These are phyloP conservation scores for Drosophila planitibia DNA, from an alignment of 2,888 invertebrate genomes.

Conservation along the genomic window DNA sequence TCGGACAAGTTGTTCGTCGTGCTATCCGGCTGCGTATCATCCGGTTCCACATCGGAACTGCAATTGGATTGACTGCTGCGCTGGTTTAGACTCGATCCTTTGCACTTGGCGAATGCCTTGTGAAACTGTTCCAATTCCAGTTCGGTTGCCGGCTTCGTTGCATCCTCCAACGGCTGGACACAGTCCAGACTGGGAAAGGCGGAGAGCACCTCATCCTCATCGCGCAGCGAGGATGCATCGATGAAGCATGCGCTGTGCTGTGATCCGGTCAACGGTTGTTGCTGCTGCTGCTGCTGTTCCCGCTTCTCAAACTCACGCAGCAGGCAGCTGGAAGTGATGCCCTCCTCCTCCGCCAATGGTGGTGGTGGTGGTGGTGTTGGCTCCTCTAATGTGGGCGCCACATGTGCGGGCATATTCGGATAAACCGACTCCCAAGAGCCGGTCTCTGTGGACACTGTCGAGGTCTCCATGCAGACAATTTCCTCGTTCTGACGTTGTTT, in stretches of 20 bases:
- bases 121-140: constrained; percentile 83
- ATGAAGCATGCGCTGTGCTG: constrained; percentile 89
- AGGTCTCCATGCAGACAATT: constrained; percentile 88
- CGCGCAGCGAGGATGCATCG: constrained; percentile 91
- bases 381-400: constrained; percentile 3
- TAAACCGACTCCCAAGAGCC: constrained; percentile 89
- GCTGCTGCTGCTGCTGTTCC: constrained; percentile 70
- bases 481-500: constrained; percentile 88
- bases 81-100: constrained; percentile 54
- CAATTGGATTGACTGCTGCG: constrained; percentile 61
- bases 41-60: constrained; percentile 73
- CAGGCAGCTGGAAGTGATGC: constrained; percentile 70
- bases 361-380: constrained; percentile 2
- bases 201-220: constrained; percentile 87
- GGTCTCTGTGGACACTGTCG: constrained; percentile 88
- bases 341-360: constrained; percentile 25
- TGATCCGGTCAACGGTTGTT: constrained; percentile 68
- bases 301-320: constrained; percentile 70
- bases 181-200: constrained; percentile 75
- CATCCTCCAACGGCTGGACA: constrained; percentile 27
- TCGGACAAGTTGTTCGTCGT: constrained; percentile 82
- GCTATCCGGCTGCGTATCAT: constrained; percentile 45
- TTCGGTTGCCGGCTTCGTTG: constrained; percentile 67
- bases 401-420: constrained; percentile 75
- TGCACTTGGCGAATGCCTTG: constrained; percentile 84